Evolutionary conservation across 2,888 invertebrate genomes (phyloP), one percentile per base, ranked within the genome.

Genomic region (Pheosia gnoma): DNA sequence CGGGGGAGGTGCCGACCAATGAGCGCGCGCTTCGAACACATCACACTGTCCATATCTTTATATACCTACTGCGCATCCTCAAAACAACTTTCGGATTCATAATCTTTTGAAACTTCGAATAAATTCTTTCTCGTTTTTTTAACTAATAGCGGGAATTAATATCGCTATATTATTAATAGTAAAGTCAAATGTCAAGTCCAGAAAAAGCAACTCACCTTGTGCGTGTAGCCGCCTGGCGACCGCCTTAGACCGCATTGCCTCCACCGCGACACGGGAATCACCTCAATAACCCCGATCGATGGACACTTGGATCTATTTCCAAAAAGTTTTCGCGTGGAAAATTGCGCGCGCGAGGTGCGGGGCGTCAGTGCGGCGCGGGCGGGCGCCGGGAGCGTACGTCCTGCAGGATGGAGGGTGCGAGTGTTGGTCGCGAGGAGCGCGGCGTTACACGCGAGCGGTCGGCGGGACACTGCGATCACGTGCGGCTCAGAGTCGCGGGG

Each of bases 171-270:
- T 25, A 25, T 25, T 25, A 25, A 25, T 25, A 25, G 25, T 1
- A 25, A 25, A 25, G 25, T 25, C 25, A 8, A 25, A 7, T 67
- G 63, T 70, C 59, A 59, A 62, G 70, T 53, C 37, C 56, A 60
- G 62, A 58, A 63, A 59, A 54, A 39, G 38, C 56, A 41, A 84
- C 95, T 94, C 88, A 96, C 96, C 96, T 94, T 95, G 95, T 87
- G 95, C 94, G 84, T 95, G 95, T 74, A 96, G 94, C 88, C 95
- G 95, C 89, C 96, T 95, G 79, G 96, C 96, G 77, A 96, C 95
- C 82, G 96, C 95, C 89, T 96, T 96, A 76, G 95, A 95, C 94
- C 96, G 95, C 96, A 96, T 96, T 91, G 94, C 83, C 82, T 82
- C 85, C 84, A 83, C 85, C 79, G 81, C 80, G 75, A 81, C 79